These are phyloP conservation scores for Tolypeutes matacus DNA, from an alignment of 2,797 vertebrate species.

Conservation along the genomic window DNA sequence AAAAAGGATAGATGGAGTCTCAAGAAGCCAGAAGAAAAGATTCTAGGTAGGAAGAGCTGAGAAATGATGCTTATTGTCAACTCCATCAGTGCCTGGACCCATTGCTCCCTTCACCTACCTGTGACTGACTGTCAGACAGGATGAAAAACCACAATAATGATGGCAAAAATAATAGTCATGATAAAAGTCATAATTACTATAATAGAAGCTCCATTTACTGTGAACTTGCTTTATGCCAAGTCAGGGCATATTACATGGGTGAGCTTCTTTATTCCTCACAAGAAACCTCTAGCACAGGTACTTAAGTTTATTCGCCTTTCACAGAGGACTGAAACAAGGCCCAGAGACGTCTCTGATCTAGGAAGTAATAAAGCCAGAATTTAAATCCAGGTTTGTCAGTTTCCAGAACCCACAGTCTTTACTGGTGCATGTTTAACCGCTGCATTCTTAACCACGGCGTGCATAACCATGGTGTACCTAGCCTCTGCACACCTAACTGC, in stretches of 20 bases:
- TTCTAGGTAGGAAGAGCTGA: not conserved
- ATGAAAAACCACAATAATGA: not conserved
- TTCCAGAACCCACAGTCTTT: not conserved
- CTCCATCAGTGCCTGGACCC: too few relatives aligned
- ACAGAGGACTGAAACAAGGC: not conserved
- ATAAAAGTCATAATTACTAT: not conserved
- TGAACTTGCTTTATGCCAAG: not conserved
- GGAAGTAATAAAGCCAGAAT: too few relatives aligned
- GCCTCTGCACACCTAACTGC: not conserved
- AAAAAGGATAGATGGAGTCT: not conserved
- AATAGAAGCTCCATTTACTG: not conserved
- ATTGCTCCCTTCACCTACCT: not conserved
- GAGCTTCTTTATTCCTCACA: not conserved
- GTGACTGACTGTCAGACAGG: not conserved
- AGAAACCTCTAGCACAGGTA: not conserved
- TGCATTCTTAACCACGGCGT: too few relatives aligned
- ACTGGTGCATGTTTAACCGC: too few relatives aligned
- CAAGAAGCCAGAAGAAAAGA: not conserved
- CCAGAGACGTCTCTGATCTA: not conserved
- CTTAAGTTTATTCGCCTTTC: not conserved
- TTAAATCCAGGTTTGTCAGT: not conserved
- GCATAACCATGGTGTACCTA: too few relatives aligned
- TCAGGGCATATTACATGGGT: not conserved
- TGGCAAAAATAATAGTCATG: not conserved
- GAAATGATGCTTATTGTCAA: not conserved